Evolutionary conservation across 2,113 vertebrate species (phyloP), one percentile per base, ranked within the genome.

Genomic region (Oryzias celebensis): DNA sequence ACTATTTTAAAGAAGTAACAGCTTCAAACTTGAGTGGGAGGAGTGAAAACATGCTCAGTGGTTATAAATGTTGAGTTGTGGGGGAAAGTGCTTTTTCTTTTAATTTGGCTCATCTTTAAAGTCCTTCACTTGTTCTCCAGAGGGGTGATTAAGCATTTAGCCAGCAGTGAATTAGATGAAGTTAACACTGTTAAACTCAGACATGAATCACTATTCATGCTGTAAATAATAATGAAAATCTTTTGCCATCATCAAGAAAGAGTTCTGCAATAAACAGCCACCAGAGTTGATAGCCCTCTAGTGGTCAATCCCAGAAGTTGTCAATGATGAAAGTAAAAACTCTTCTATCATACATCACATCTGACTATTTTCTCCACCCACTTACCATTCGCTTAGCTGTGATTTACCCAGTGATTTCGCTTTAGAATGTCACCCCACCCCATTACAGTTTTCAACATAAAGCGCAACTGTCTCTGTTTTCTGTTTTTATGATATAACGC

Each of bases 1-100:
- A 69, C 61, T 78, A 51, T 85, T 86, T 80, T 77, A 62, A 75
- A 72, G 71, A 65, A 50, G 65, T 68, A 77, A 80, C 62, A 45
- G 72, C 73, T 83, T 69, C 28, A 14, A 79, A 78, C 67, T 24
- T 22, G 65, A 82, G 80, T 49, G 57, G 78, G 81, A 83, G 71
- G 74, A 69, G 52, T 36, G 68, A 48, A 82, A 71, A 82, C 48
- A 24, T 62, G 62, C 48, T 67, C 31, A n/a, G 46, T 48, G 57
- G 72, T 71, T 77, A 75, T 75, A 78, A 75, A 85, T 82, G 67
- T 60, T 46, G 58, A 65, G 45, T 58, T 53, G 23, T 63, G 45
- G 49, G 60, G 70, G 75, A 78, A 75, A 54, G 20, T 62, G 51
- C 31, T 60, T 83, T 70, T 65, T 52, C 46, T 59, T 76, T 59